phyloP scores from a whole-genome alignment of 2,797 vertebrate genomes.

The Scolopax bukidnonensis region DNA sequence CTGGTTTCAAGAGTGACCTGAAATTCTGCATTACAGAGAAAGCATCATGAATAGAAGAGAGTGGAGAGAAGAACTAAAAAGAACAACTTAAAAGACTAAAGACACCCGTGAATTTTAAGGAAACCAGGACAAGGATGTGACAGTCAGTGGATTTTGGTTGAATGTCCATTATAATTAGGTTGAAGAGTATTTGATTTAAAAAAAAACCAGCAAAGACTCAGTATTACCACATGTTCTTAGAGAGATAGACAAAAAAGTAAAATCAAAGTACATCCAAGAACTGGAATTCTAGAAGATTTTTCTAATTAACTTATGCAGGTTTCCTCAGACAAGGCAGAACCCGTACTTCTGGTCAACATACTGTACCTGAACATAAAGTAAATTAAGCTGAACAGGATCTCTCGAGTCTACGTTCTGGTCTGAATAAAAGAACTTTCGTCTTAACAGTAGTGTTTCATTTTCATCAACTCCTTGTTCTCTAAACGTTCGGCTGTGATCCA shows the following conservation, averaged over 20 bases:
- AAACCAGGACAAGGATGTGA: neutral
- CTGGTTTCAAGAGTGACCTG: neutral
- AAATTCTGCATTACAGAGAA: neutral
- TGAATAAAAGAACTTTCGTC: slow-evolving; percentile 98
- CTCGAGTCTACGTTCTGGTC: slow-evolving; percentile 98
- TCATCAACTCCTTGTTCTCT: slow-evolving; percentile 98
- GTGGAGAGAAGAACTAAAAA: neutral
- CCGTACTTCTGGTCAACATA: neutral
- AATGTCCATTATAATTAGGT: neutral
- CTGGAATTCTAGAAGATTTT: neutral
- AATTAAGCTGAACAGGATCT: slow-evolving; percentile 96
- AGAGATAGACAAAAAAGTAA: neutral
- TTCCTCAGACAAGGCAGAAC: neutral
- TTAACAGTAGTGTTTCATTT: slow-evolving; percentile 90
- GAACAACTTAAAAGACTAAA: neutral
- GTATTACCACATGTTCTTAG: neutral
- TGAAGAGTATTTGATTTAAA: neutral
- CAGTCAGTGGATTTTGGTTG: neutral
- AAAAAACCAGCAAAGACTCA: neutral
- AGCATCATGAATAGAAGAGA: neutral
- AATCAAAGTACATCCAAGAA: neutral
- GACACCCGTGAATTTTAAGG: neutral
- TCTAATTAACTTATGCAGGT: neutral
- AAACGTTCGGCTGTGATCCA: slow-evolving; percentile 97
- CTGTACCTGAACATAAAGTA: slow-evolving; percentile 96